phyloP scores from a whole-genome alignment of 1,140 invertebrate genomes.

The Drosophila navojoa region DNA sequence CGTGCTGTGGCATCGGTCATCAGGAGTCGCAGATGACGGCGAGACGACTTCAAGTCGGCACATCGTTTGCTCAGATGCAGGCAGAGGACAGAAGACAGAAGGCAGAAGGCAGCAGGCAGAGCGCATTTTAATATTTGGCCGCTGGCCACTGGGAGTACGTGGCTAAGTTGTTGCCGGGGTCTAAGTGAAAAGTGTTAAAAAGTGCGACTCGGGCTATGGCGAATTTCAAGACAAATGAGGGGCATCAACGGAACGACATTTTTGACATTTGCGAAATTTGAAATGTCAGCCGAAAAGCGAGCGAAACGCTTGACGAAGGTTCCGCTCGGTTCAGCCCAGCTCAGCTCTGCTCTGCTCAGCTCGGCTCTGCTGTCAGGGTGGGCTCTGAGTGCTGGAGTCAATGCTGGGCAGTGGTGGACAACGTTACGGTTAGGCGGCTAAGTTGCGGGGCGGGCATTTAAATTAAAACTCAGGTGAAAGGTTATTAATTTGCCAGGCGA shows the following conservation, averaged over 20 bases:
- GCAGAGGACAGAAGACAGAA: conserved; percentile 6
- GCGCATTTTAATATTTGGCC: conserved; percentile 43
- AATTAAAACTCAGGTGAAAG: conserved; percentile 81
- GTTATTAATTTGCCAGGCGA: conserved; percentile 76
- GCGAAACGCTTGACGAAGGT: conserved; percentile 68
- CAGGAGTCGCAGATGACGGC: conserved; percentile 18
- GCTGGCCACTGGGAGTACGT: conserved; percentile 24
- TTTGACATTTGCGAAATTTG: conserved; percentile 82
- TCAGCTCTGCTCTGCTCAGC: conserved; percentile 24
- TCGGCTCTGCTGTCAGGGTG: conserved; percentile 20
- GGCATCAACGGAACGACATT: conserved; percentile 44
- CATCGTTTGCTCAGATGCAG: conserved; percentile 49
- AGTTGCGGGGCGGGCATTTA: conserved; percentile 69
- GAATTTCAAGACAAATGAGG: conserved; percentile 74
- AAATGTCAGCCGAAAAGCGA: conserved; percentile 66
- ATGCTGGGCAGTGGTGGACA: neutral
- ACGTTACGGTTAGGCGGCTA: conserved; percentile 44
- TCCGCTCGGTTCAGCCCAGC: neutral
- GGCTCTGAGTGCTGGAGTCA: conserved; percentile 8
- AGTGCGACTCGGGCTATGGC: conserved; percentile 65
- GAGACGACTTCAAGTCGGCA: conserved; percentile 42
- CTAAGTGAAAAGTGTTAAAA: conserved; percentile 83
- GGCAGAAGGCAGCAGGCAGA: conserved; percentile 13
- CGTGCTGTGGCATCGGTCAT: conserved; percentile 42
- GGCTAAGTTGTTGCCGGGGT: conserved; percentile 7